A percentile compares a stretch with the other conserved stretches of the same genome.
These are phyloP conservation scores for Psilopsiagon aymara DNA, from an alignment of 2,113 vertebrate species.

Conservation along the genomic window DNA sequence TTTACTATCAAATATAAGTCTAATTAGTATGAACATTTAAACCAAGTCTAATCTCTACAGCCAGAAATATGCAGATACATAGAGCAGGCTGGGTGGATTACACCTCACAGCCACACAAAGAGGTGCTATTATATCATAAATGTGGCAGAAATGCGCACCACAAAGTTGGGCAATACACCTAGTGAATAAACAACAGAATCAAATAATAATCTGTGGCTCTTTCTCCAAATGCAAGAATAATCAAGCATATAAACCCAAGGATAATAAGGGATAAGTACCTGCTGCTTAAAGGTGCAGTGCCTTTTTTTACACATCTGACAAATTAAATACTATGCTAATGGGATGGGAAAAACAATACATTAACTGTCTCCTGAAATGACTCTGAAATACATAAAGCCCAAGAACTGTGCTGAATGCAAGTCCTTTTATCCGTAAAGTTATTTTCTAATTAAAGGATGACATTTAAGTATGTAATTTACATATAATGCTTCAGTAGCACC, in stretches of 20 bases:
- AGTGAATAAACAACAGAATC: slow-evolving; percentile 8
- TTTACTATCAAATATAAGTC: not conserved
- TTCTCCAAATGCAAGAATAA: not conserved
- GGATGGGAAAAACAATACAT: not conserved
- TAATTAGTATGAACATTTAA: not conserved
- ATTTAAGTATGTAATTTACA: not conserved
- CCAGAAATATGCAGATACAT: not conserved
- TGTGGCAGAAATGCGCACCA: not conserved
- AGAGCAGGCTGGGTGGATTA: not conserved
- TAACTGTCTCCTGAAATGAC: not conserved
- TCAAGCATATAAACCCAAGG: not conserved
- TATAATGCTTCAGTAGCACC: not conserved
- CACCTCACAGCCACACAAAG: not conserved
- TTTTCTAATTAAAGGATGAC: not conserved
- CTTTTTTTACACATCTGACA: not conserved
- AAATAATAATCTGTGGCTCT: not conserved
- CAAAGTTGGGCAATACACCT: not conserved
- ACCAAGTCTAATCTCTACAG: not conserved
- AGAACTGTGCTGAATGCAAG: not conserved
- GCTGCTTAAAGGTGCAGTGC: not conserved
- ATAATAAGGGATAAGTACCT: not conserved
- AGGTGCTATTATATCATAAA: not conserved
- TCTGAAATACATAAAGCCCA: not conserved
- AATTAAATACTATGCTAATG: not conserved
- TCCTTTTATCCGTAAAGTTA: not conserved